Percentiles rank a stretch among this genome's conserved stretches.
Evolutionary conservation across 1,140 invertebrate genomes (phyloP).

Genomic region (Dolichoris vasculosae): DNA sequence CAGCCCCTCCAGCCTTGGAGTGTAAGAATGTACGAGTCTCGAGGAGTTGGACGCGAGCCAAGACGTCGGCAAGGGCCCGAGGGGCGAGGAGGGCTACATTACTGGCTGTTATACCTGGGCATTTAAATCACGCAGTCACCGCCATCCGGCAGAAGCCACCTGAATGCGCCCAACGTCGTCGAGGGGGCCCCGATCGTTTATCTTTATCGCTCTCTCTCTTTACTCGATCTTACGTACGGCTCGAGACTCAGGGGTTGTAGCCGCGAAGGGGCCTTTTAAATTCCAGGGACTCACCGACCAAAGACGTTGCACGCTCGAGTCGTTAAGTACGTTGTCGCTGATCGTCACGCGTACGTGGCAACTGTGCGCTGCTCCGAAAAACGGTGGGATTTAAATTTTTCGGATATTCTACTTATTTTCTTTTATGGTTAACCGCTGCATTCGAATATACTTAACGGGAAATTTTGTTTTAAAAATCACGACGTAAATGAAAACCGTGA

Average conservation of each 20-base stretch:
- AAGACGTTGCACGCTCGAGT: constrained; percentile 42
- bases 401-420: not conserved
- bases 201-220: not conserved
- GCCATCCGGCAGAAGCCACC: constrained; percentile 62
- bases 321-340: constrained; percentile 7
- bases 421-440: too few species aligned
- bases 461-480: not conserved
- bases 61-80: constrained; percentile 28
- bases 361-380: not conserved
- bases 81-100: not conserved
- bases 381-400: constrained; percentile 15
- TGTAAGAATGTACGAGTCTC: constrained; percentile 54
- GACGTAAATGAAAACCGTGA: too few species aligned
- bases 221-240: constrained; percentile 10
- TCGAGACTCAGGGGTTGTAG: not conserved
- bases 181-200: constrained; percentile 63
- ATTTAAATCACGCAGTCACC: constrained; percentile 68
- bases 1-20: too few species aligned
- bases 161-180: constrained; percentile 60
- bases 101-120: constrained; percentile 62
- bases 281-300: constrained; percentile 11
- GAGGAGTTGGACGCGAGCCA: constrained; percentile 49
- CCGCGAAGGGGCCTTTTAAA: constrained; percentile 43
- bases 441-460: not conserved
- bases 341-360: not conserved